Percentiles rank a stretch among this genome's conserved stretches.
Conservation (phyloP, 2,797 vertebrate genomes). For the Bradypus variegatus region DNA sequence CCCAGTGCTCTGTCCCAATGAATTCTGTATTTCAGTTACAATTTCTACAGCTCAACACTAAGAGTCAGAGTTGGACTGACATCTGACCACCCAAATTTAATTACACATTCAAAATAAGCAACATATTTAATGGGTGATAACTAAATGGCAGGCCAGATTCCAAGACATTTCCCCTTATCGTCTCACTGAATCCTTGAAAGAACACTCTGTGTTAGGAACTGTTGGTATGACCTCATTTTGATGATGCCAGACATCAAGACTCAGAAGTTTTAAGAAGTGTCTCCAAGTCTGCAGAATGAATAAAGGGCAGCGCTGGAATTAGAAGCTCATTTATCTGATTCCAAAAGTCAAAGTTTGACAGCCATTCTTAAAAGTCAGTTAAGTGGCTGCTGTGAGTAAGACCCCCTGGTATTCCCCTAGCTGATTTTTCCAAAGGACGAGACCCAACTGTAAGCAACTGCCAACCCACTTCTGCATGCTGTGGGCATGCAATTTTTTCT, state of each 20-base stretch:
- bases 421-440: too few species aligned
- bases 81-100: not conserved
- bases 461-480: too few species aligned
- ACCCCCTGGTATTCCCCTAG: accelerated
- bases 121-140: accelerated
- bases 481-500: not conserved
- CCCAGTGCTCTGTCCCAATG: accelerated
- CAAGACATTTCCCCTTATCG: too few species aligned
- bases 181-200: too few species aligned
- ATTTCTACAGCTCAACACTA: not conserved
- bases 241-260: accelerated
- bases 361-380: not conserved
- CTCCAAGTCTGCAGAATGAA: not conserved
- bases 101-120: not conserved
- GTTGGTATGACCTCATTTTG: accelerated
- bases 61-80: not conserved
- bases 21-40: not conserved
- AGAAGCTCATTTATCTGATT: not conserved
- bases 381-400: not conserved
- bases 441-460: not conserved
- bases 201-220: accelerated
- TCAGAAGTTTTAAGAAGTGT: not conserved
- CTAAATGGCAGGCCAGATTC: not conserved
- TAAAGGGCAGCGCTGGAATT: not conserved
- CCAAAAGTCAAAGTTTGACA: too few species aligned